These are phyloP conservation scores for Chloroceryle amazona DNA, from an alignment of 2,797 vertebrate genomes.

Conservation along the genomic window DNA sequence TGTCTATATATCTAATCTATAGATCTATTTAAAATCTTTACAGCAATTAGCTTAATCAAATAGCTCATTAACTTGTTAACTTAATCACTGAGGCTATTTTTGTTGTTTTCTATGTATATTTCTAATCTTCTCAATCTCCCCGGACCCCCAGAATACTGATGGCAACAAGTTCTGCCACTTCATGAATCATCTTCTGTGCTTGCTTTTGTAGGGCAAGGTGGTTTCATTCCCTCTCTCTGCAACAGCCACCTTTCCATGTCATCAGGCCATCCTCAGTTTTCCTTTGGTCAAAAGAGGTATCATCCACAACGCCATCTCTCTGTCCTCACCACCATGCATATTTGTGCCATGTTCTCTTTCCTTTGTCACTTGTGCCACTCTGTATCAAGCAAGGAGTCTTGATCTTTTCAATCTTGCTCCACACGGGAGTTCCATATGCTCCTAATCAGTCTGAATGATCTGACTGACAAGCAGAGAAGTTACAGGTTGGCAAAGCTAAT, in stretches of 20 bases:
- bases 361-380: background rate
- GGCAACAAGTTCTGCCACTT: background rate
- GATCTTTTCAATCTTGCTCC: background rate
- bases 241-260: background rate
- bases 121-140: background rate
- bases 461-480: background rate
- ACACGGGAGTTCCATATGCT: background rate
- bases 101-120: background rate
- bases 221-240: background rate
- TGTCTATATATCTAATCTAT: too few relatives aligned
- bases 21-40: background rate
- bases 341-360: background rate
- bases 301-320: accelerated
- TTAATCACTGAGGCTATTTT: background rate
- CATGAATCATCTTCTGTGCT: background rate
- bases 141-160: background rate
- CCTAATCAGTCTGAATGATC: background rate
- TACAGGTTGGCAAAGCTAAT: background rate
- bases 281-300: background rate
- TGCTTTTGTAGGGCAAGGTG: background rate
- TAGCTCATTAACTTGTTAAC: background rate
- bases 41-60: background rate
- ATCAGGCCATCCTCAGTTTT: background rate
- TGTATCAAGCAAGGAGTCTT: background rate
- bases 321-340: background rate